A percentile compares a stretch with the other conserved stretches of the same genome.
These are phyloP conservation scores for Clostera curtula DNA, from an alignment of 2,888 invertebrate genomes.

Conservation along the genomic window DNA sequence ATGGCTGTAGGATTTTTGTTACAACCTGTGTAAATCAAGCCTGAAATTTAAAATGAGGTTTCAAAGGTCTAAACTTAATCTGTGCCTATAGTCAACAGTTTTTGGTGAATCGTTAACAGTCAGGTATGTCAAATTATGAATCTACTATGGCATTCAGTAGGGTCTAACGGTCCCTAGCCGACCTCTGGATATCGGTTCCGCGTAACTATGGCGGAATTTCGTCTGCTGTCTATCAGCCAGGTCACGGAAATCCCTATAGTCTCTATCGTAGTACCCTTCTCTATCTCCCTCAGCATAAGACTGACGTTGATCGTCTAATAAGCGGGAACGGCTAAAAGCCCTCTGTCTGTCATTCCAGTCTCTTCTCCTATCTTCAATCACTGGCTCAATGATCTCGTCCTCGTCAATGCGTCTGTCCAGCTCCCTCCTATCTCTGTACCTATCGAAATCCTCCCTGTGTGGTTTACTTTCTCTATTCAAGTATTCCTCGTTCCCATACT, in stretches of 20 bases:
- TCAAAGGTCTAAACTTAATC: conserved; percentile 3
- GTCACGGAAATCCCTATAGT: conserved; percentile 61
- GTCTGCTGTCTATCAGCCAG: conserved; percentile 56
- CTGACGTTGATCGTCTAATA: conserved; percentile 62
- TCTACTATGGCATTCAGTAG: conserved; percentile 70
- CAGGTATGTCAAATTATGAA: conserved; percentile 28
- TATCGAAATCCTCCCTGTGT: conserved; percentile 54
- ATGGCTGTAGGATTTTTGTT: too few species aligned
- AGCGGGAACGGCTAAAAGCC: conserved; percentile 63
- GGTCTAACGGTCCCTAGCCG: conserved; percentile 67
- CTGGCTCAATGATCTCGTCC: conserved; percentile 64
- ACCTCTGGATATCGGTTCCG: conserved; percentile 76
- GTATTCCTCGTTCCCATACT: conserved; percentile 63
- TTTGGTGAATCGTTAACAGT: conserved; percentile 21
- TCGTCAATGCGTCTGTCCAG: conserved; percentile 62
- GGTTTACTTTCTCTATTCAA: conserved; percentile 59
- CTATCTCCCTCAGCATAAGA: conserved; percentile 59
- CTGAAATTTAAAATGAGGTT: too few species aligned
- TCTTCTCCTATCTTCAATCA: conserved; percentile 55
- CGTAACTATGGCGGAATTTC: conserved; percentile 79
- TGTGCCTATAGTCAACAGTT: conserved; percentile 11
- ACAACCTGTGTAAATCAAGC: too few species aligned
- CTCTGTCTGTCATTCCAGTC: conserved; percentile 64
- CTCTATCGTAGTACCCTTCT: conserved; percentile 59
- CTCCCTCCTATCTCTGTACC: conserved; percentile 58